A percentile compares a stretch with the other conserved stretches of the same genome.
phyloP scores from a whole-genome alignment of 2,113 vertebrate genomes.

The Thomomys bottae region DNA sequence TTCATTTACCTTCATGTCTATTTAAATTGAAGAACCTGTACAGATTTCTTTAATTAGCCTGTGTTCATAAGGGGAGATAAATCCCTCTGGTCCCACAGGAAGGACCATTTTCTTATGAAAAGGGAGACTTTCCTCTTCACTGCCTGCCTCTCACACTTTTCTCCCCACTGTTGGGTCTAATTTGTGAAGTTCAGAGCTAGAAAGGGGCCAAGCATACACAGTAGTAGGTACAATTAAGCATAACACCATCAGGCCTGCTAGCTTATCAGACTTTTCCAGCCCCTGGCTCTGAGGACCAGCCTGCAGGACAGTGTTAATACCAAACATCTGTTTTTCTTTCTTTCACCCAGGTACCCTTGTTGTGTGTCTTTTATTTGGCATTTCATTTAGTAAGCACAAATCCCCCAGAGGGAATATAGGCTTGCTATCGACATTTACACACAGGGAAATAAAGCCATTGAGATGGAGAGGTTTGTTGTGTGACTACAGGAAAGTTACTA shows the following conservation, averaged over 20 bases:
- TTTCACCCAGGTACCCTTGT: neutral
- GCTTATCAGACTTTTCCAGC: neutral
- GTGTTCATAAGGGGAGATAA: slow-evolving; percentile 21
- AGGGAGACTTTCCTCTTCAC: too few relatives aligned
- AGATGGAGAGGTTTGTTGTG: neutral
- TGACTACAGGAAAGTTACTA: neutral
- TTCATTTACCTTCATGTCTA: neutral
- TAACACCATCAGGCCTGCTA: neutral
- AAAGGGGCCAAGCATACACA: neutral
- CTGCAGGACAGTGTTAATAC: neutral
- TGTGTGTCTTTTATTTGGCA: neutral
- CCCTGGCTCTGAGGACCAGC: neutral
- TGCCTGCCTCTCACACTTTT: too few relatives aligned
- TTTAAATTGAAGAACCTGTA: slow-evolving; percentile 12
- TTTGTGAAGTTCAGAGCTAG: slow-evolving; percentile 39
- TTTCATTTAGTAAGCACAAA: neutral
- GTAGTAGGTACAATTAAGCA: neutral
- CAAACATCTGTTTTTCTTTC: slow-evolving; percentile 25
- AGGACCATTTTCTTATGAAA: slow-evolving; percentile 7
- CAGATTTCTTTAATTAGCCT: slow-evolving; percentile 53
- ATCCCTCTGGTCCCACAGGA: neutral
- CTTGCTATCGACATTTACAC: neutral
- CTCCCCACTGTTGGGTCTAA: neutral
- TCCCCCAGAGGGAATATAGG: neutral
- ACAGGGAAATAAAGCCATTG: neutral